Evolutionary conservation across 1,140 invertebrate genomes (phyloP).

Genomic region (Epicauta chinensis): DNA sequence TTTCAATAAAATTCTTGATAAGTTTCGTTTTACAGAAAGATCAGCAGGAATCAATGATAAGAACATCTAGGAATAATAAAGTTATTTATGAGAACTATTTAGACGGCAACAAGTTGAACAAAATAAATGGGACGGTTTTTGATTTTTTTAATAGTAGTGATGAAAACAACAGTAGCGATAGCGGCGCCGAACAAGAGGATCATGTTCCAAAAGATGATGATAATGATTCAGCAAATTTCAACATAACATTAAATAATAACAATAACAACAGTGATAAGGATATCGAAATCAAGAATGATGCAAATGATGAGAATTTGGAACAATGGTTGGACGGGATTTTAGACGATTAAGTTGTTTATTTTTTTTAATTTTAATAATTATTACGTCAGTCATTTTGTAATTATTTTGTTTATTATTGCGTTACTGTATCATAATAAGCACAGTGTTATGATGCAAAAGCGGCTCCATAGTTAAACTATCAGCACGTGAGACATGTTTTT

Average conservation of each 20-base stretch:
- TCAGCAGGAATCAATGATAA: constrained; percentile 10
- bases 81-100: constrained; percentile 18
- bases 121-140: too few relatives aligned
- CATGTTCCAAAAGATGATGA: neutral
- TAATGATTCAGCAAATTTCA: neutral
- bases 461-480: too few relatives aligned
- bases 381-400: too few relatives aligned
- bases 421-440: too few relatives aligned
- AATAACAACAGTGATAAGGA: neutral
- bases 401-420: too few relatives aligned
- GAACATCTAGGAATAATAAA: constrained; percentile 1
- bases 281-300: neutral
- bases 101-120: neutral
- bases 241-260: neutral
- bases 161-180: neutral
- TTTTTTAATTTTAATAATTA: neutral
- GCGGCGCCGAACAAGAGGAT: neutral
- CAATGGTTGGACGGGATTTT: constrained; percentile 34
- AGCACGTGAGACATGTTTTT: too few relatives aligned
- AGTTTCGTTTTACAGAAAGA: constrained; percentile 17
- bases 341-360: constrained; percentile 19
- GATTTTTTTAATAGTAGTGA: too few relatives aligned
- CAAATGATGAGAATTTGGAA: constrained; percentile 22
- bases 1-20: neutral
- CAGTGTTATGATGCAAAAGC: too few relatives aligned